Percentiles rank a stretch among this genome's conserved stretches.
Conservation (phyloP, 1,140 invertebrate genomes). For the Euwallacea similis region DNA sequence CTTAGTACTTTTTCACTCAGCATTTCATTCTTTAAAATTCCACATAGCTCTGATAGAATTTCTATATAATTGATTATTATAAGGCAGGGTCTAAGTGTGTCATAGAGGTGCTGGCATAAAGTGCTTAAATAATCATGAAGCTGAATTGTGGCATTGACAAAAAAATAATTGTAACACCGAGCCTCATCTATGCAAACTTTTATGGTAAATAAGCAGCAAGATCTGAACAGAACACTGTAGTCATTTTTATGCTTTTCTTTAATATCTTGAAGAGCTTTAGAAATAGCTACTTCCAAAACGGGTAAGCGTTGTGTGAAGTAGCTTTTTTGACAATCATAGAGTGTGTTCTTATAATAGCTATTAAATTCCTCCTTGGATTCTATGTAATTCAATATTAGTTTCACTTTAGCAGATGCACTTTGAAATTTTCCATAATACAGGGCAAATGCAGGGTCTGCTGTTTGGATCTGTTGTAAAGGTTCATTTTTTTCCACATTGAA, state of each 20-base stretch:
- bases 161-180: conserved; percentile 88
- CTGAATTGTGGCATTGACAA: conserved; percentile 65
- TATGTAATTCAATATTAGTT: conserved; percentile 77
- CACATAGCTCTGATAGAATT: conserved; percentile 94
- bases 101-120: conserved; percentile 89
- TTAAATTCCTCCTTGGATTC: conserved; percentile 70
- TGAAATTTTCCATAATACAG: conserved; percentile 94
- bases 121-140: conserved; percentile 77
- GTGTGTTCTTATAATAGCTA: conserved; percentile 73
- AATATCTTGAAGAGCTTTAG: conserved; percentile 73
- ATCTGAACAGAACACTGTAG: conserved; percentile 84
- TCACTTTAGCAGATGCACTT: conserved; percentile 81
- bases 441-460: conserved; percentile 78
- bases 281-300: conserved; percentile 75
- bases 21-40: conserved; percentile 92
- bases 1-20: conserved; percentile 90
- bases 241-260: conserved; percentile 73
- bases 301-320: conserved; percentile 78
- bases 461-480: conserved; percentile 27
- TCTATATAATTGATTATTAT: conserved; percentile 98
- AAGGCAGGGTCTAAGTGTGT: conserved; percentile 90
- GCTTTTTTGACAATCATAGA: conserved; percentile 82
- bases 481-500: conserved; percentile 45
- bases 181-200: conserved; percentile 93
- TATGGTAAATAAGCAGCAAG: conserved; percentile 85